Evolutionary conservation across 2,797 vertebrate species (phyloP).

Genomic region (Trachops cirrhosus): DNA sequence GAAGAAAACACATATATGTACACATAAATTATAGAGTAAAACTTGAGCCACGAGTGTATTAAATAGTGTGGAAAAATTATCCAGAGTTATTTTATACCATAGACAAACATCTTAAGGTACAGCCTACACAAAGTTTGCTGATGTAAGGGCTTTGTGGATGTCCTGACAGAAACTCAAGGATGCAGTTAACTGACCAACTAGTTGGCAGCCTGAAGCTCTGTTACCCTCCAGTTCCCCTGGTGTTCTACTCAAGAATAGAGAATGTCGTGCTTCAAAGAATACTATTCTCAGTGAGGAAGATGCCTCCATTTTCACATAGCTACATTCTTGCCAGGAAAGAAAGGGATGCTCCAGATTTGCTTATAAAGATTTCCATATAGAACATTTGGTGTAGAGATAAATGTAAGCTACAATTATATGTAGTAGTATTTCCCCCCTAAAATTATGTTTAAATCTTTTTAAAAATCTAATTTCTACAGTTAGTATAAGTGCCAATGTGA

Average conservation of each 20-base stretch:
- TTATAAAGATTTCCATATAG: not conserved
- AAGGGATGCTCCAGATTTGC: not conserved
- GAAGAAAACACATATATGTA: not conserved
- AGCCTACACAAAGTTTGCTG: not conserved
- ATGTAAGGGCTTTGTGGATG: not conserved
- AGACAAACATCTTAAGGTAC: not conserved
- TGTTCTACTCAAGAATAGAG: not conserved
- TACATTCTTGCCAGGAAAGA: not conserved
- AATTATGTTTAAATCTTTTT: constrained; percentile 12
- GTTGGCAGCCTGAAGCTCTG: not conserved
- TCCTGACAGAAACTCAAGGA: not conserved
- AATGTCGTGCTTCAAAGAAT: not conserved
- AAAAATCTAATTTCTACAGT: constrained; percentile 2
- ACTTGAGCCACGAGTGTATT: not conserved
- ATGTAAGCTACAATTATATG: not conserved
- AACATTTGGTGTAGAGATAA: not conserved
- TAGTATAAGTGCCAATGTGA: constrained; percentile 22
- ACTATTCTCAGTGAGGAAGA: not conserved
- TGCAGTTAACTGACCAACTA: not conserved
- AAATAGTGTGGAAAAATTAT: constrained; percentile 9
- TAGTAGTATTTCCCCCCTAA: not conserved
- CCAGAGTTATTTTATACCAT: constrained; percentile 10
- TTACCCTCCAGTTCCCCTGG: not conserved
- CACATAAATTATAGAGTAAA: not conserved
- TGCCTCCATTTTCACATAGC: not conserved